Conservation (phyloP, 2,888 invertebrate genomes). For the Drosophila nigricruria region DNA sequence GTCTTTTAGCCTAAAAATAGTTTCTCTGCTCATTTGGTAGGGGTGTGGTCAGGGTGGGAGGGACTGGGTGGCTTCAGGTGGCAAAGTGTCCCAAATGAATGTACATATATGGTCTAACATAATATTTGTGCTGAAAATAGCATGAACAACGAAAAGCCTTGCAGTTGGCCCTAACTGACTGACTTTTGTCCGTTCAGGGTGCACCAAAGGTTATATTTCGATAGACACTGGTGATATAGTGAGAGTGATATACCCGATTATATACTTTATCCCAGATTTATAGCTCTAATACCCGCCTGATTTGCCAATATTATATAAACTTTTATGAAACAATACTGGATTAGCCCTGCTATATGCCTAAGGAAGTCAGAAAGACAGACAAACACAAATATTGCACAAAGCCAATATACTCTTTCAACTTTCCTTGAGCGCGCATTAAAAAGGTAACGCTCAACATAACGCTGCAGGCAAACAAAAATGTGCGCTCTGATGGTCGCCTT, state of each 20-base stretch:
- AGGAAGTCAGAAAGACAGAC: no score
- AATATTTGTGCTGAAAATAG: conserved; percentile 49
- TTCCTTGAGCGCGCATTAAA: not conserved
- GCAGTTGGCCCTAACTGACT: not conserved
- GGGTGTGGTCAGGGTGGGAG: not conserved
- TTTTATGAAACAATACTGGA: no score
- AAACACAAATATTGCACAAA: not conserved
- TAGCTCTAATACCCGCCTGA: not conserved
- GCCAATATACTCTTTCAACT: not conserved
- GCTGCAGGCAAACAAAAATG: conserved; percentile 6
- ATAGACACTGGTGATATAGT: no score
- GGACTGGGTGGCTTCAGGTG: not conserved
- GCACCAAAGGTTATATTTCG: not conserved
- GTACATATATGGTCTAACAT: conserved; percentile 31
- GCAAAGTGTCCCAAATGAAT: conserved; percentile 18
- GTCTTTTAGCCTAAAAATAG: conserved; percentile 64
- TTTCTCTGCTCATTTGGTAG: conserved; percentile 21
- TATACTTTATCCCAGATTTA: not conserved
- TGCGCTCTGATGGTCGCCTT: conserved; percentile 27
- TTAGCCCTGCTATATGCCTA: no score
- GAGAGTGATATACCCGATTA: not conserved
- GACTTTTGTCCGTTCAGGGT: not conserved
- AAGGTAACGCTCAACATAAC: conserved; percentile 8
- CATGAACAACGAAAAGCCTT: conserved; percentile 16
- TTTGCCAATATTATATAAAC: no score